Evolutionary conservation across 2,797 vertebrate genomes (phyloP), one percentile per base, ranked within the genome.

Genomic region (Synaphobranchus kaupii): DNA sequence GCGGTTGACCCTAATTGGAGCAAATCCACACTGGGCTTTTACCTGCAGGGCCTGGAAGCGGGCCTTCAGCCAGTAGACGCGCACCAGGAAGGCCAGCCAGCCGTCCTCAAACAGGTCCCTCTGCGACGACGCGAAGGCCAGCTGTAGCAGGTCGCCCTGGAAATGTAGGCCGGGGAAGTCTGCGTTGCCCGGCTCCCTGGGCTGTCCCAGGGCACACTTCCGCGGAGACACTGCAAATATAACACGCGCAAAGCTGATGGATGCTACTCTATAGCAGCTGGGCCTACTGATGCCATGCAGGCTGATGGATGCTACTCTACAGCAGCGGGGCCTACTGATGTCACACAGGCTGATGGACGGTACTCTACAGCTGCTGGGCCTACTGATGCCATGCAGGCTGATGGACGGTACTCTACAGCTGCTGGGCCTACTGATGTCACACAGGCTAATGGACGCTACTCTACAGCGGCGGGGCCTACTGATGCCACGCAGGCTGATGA

Each of bases 61-160:
- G 12, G 98, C 98, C 92, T 99, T 99, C 73, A 99, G 95, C 99
- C 99, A 99, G 83, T 99, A 98, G 48, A 99, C 98, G 0, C 98
- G 96, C 68, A 97, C 96, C 76, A 97, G 97, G 73, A 98, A 97
- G 83, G 97, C 95, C 84, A 98, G 91, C 98, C 99, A 99, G 89
- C 94, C 94, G 0, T 96, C 96, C 91, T 96, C 97, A 91, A 99
- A 99, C 34, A 99, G 90, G 90, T 99, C 98, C n/a, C 93, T 94
- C 88, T 99, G 98, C 0, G 98, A 98, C 0, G 98, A 97, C 0
- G 98, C 97, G 1, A 99, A 95, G 0, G 97, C 97, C 87, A 99
- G 91, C 88, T 98, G 96, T 83, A 99, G 93, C 84, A 98, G 91
- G 92, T 99, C 99, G 0, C 96, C 96, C 91, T 98, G 92, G 92